A percentile compares a stretch with the other conserved stretches of the same genome.
Evolutionary conservation across 2,797 vertebrate genomes (phyloP).

Genomic region (Hafferia zeledoni): DNA sequence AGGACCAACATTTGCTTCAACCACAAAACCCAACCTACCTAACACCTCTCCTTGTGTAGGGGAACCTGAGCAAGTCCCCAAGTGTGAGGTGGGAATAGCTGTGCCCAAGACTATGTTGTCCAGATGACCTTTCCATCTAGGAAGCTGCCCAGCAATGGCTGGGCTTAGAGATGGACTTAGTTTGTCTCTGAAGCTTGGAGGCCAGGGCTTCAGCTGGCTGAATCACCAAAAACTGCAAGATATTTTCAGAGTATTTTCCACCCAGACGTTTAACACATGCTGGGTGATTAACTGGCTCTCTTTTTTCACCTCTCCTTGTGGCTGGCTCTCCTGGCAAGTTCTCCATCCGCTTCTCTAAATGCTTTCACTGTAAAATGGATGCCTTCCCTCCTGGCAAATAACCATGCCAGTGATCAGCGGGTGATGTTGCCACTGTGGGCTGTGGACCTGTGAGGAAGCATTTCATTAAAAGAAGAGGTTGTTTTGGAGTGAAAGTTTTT

Average conservation of each 20-base stretch:
- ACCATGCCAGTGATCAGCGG: not conserved
- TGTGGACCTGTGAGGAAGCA: not conserved
- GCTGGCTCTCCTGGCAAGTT: not conserved
- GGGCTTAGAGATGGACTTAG: not conserved
- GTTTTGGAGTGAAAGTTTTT: not conserved
- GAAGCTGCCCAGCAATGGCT: not conserved
- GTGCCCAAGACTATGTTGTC: not conserved
- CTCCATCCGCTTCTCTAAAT: not conserved
- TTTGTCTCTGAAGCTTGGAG: not conserved
- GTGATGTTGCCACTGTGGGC: not conserved
- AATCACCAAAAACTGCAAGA: not conserved
- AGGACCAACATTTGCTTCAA: not conserved
- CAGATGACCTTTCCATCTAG: not conserved
- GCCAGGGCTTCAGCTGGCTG: not conserved
- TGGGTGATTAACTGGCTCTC: not conserved
- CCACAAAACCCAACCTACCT: not conserved
- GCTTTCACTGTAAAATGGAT: not conserved
- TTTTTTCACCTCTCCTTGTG: conserved; percentile 1
- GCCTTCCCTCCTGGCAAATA: not conserved
- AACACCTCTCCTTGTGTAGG: rapidly evolving
- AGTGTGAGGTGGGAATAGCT: not conserved
- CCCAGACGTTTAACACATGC: not conserved
- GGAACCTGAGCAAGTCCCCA: not conserved
- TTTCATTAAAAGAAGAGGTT: not conserved
- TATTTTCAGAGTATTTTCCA: conserved; percentile 27